A percentile compares a stretch with the other conserved stretches of the same genome.
These are phyloP conservation scores for Listronotus oregonensis DNA, from an alignment of 1,140 invertebrate genomes.

Conservation along the genomic window DNA sequence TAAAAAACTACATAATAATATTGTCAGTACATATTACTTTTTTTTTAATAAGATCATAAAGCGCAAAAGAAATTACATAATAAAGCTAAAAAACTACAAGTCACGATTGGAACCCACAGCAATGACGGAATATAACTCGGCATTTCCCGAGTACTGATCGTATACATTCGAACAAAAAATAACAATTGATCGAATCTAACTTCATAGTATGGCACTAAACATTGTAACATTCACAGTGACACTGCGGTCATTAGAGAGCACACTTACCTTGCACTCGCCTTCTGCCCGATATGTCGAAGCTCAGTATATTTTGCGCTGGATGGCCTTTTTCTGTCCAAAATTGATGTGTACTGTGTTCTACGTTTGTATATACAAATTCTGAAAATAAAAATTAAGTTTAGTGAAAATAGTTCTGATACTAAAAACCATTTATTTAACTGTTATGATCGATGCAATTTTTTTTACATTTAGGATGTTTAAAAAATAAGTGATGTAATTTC, in stretches of 20 bases:
- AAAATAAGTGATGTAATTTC: too few species aligned
- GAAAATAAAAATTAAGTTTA: slow-evolving; percentile 38
- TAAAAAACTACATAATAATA: too few species aligned
- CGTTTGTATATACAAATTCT: slow-evolving; percentile 49
- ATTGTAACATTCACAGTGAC: slow-evolving; percentile 23
- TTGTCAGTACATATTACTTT: too few species aligned
- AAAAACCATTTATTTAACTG: too few species aligned
- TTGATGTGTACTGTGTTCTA: slow-evolving; percentile 37
- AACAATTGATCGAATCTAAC: slow-evolving; percentile 18
- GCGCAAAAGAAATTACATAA: slow-evolving; percentile 8
- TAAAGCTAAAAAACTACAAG: slow-evolving; percentile 21
- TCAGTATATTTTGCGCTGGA: slow-evolving; percentile 48
- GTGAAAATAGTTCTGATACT: background rate
- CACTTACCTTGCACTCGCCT: slow-evolving; percentile 41
- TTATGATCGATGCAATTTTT: too few species aligned
- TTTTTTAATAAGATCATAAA: too few species aligned
- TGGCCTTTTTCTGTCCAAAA: slow-evolving; percentile 37
- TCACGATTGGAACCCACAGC: slow-evolving; percentile 16
- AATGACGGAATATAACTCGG: slow-evolving; percentile 13
- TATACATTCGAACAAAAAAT: slow-evolving; percentile 21
- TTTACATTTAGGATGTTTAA: too few species aligned
- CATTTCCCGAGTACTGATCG: slow-evolving; percentile 19
- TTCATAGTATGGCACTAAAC: slow-evolving; percentile 33
- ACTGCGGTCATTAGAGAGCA: slow-evolving; percentile 7
- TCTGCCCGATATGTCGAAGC: slow-evolving; percentile 41